Evolutionary conservation across 2,797 vertebrate genomes (phyloP).

Genomic region (Artibeus lituratus): DNA sequence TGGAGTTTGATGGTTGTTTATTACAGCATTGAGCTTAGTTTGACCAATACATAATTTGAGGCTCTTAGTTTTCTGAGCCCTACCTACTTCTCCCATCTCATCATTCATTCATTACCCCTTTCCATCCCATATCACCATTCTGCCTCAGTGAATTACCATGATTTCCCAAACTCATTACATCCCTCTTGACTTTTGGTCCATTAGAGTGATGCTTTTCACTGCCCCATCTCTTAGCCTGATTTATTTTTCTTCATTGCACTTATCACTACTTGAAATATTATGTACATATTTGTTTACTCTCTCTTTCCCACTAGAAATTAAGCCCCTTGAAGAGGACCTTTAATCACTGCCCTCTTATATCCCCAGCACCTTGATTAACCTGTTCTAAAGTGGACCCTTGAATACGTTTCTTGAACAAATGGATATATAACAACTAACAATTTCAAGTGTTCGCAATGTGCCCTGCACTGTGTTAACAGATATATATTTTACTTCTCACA

Average conservation of each 20-base stretch:
- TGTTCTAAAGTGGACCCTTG: background rate
- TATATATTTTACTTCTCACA: background rate
- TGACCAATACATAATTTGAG: background rate
- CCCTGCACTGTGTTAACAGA: background rate
- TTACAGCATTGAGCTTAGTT: background rate
- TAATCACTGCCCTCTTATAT: background rate
- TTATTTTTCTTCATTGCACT: background rate
- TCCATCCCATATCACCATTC: background rate
- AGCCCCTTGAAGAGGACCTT: background rate
- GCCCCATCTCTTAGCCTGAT: background rate
- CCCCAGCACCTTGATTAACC: background rate
- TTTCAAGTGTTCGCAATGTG: background rate
- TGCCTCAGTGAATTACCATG: background rate
- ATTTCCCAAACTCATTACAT: background rate
- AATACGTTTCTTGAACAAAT: slow-evolving; percentile 9
- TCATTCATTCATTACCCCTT: background rate
- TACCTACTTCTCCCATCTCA: background rate
- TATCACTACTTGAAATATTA: background rate
- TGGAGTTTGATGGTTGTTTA: background rate
- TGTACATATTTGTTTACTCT: background rate
- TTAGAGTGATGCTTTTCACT: background rate
- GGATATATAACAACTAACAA: background rate
- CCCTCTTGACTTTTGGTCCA: background rate
- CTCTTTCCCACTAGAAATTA: background rate
- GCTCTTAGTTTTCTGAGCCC: background rate